A percentile compares a stretch with the other conserved stretches of the same genome.
Evolutionary conservation across 2,888 invertebrate genomes (phyloP).

Genomic region (Leptogaster cylindrica): DNA sequence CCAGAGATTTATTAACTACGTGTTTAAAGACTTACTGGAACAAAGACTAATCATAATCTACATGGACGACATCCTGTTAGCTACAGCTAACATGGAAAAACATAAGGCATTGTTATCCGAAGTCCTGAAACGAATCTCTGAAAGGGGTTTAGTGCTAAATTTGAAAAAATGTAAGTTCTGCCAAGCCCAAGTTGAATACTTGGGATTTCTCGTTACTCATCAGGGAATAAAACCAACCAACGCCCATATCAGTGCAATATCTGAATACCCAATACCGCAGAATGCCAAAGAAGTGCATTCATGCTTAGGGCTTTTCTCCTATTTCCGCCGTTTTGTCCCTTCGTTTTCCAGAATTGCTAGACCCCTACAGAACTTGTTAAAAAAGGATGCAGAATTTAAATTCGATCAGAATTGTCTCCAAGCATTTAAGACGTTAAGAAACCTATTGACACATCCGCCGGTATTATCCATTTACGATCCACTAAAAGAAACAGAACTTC

Average conservation of each 20-base stretch:
- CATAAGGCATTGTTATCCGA: background rate
- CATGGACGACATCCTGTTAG: background rate
- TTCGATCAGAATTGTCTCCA: background rate
- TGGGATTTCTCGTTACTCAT: conserved; percentile 8
- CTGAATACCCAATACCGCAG: background rate
- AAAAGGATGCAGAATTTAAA: background rate
- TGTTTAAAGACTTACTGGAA: background rate
- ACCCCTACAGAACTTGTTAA: background rate
- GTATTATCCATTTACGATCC: conserved; percentile 52
- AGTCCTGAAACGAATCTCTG: background rate
- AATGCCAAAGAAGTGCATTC: background rate
- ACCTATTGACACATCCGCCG: conserved; percentile 39
- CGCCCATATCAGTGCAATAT: background rate
- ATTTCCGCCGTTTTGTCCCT: background rate
- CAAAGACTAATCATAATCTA: background rate
- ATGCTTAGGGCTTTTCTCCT: background rate
- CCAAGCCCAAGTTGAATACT: background rate
- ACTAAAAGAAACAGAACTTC: conserved; percentile 49
- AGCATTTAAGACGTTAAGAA: conserved; percentile 40
- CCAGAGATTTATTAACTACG: no score
- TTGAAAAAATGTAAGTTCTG: background rate
- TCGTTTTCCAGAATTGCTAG: background rate
- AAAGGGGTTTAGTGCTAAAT: background rate
- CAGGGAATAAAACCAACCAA: conserved; percentile 6
- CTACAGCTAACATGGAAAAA: background rate